phyloP scores from a whole-genome alignment of 2,888 invertebrate species.

The Toxonevra muliebris region DNA sequence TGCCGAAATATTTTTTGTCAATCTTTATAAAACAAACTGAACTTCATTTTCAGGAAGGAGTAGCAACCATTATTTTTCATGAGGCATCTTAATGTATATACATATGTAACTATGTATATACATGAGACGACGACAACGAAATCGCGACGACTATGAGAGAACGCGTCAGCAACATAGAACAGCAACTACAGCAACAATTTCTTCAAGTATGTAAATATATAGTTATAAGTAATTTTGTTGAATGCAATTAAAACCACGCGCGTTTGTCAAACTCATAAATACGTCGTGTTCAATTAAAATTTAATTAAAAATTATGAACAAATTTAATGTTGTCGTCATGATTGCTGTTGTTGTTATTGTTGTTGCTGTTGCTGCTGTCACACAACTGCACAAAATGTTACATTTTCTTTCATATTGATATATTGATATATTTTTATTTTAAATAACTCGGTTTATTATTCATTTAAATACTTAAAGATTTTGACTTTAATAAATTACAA shows the following conservation, averaged over 20 bases:
- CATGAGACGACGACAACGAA: background rate
- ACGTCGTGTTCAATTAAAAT: slow-evolving; percentile 56
- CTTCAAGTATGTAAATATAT: background rate
- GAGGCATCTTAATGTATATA: slow-evolving; percentile 8
- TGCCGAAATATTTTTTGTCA: too few species aligned
- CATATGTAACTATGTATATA: slow-evolving; percentile 1
- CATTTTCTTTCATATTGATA: too few species aligned
- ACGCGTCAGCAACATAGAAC: slow-evolving; percentile 5
- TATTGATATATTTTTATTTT: too few species aligned
- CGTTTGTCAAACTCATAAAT: slow-evolving; percentile 55
- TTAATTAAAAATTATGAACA: slow-evolving; percentile 55
- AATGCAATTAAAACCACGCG: slow-evolving; percentile 37
- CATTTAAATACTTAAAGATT: too few species aligned
- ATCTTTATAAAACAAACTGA: too few species aligned
- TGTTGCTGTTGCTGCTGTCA: too few species aligned
- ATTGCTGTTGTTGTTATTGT: slow-evolving; percentile 9
- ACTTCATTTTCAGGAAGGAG: too few species aligned
- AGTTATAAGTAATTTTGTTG: slow-evolving; percentile 25
- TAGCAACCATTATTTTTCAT: background rate
- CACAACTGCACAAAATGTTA: too few species aligned
- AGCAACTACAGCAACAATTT: background rate
- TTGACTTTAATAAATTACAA: too few species aligned
- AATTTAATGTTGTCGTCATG: slow-evolving; percentile 33
- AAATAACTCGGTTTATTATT: too few species aligned
- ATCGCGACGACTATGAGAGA: background rate